Percentiles rank a stretch among this genome's conserved stretches.
Evolutionary conservation across 2,797 vertebrate species (phyloP).

Genomic region (Champsocephalus gunnari): DNA sequence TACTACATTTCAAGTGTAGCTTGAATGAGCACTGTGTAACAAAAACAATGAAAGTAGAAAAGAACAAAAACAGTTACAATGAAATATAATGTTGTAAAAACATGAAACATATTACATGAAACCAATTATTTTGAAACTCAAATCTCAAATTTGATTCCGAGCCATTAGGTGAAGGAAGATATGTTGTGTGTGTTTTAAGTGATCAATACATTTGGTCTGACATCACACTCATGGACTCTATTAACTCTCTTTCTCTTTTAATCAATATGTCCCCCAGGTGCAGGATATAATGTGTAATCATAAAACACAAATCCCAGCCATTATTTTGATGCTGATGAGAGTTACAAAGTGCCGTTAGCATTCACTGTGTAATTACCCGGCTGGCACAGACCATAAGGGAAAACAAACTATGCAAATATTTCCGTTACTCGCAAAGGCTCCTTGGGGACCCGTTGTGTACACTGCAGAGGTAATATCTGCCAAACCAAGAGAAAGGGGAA

Average conservation of each 20-base stretch:
- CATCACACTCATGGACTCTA: constrained; percentile 42
- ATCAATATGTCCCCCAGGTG: constrained; percentile 60
- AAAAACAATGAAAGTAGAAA: background rate
- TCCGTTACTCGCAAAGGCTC: constrained; percentile 59
- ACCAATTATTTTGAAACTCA: constrained; percentile 15
- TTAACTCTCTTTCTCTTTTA: constrained; percentile 32
- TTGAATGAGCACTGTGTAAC: background rate
- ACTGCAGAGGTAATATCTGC: constrained; percentile 54
- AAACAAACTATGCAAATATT: constrained; percentile 67
- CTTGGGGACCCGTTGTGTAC: constrained; percentile 55
- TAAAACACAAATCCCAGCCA: constrained; percentile 64
- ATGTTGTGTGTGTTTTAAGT: constrained; percentile 29
- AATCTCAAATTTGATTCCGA: constrained; percentile 22
- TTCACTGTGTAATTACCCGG: constrained; percentile 68
- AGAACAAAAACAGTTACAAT: background rate
- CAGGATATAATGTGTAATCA: constrained; percentile 64
- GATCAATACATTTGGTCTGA: constrained; percentile 15
- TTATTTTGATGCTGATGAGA: constrained; percentile 69
- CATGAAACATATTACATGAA: background rate
- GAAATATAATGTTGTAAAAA: background rate
- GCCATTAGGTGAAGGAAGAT: constrained; percentile 16
- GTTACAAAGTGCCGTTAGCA: constrained; percentile 61
- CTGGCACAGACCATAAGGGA: constrained; percentile 60
- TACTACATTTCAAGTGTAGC: background rate
- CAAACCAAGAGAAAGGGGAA: constrained; percentile 15